Evolutionary conservation across 92 coral and sea anemone genomes (phyloP).

Genomic region (Epizoanthus stellaris): DNA sequence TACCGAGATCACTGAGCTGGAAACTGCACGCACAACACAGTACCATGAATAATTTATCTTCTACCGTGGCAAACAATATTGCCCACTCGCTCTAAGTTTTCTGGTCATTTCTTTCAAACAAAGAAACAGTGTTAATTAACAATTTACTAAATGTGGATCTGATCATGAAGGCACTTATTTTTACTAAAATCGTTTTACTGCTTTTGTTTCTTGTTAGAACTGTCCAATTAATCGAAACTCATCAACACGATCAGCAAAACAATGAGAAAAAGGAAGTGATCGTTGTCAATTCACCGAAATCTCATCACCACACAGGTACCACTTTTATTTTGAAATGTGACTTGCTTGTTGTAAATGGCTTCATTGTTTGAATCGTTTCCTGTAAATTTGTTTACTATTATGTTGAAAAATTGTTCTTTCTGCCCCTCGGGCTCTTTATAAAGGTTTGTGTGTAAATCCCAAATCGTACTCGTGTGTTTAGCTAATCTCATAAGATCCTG

Average conservation of each 20-base stretch:
- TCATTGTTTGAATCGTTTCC: neutral
- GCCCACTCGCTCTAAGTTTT: neutral
- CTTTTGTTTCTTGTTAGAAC: slow-evolving; percentile 11
- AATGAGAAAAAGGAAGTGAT: slow-evolving; percentile 23
- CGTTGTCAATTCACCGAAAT: slow-evolving; percentile 24
- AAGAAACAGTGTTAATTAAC: neutral
- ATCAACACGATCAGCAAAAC: neutral
- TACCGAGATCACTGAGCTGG: neutral
- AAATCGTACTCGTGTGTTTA: too few relatives aligned
- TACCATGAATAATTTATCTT: neutral
- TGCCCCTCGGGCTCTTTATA: neutral
- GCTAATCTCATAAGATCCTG: too few relatives aligned
- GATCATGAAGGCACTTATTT: neutral
- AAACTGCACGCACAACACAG: neutral
- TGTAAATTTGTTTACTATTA: neutral
- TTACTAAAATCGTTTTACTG: neutral
- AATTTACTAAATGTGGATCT: slow-evolving; percentile 18
- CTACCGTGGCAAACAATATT: neutral
- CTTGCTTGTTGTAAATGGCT: neutral
- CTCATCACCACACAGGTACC: slow-evolving; percentile 38
- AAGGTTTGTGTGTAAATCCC: neutral
- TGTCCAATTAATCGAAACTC: neutral
- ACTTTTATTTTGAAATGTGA: neutral
- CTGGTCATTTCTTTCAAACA: neutral
- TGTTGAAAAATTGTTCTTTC: neutral